phyloP scores from a whole-genome alignment of 2,113 vertebrate genomes.

The Cyprinus carpio region DNA sequence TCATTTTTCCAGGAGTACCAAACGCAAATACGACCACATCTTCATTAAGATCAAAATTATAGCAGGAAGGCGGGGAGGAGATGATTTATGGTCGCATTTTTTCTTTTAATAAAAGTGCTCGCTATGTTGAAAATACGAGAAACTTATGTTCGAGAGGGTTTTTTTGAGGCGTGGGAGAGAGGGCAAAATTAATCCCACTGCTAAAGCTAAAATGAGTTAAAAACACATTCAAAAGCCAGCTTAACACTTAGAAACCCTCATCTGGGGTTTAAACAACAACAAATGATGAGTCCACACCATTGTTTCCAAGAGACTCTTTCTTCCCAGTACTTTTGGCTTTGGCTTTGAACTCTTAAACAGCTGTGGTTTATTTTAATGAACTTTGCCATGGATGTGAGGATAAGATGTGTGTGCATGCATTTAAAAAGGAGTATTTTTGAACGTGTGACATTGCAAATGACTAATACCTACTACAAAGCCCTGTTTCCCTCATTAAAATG shows the following conservation, averaged over 20 bases:
- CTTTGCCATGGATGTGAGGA: slow-evolving; percentile 68
- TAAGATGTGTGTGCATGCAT: slow-evolving; percentile 53
- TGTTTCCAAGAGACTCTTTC: slow-evolving; percentile 80
- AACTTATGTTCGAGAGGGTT: slow-evolving; percentile 55
- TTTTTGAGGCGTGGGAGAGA: slow-evolving; percentile 38
- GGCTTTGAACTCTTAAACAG: slow-evolving; percentile 75
- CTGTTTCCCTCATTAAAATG: slow-evolving; percentile 79
- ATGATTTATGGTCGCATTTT: slow-evolving; percentile 67
- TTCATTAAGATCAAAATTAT: slow-evolving; percentile 87
- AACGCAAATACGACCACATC: slow-evolving; percentile 72
- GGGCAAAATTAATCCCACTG: slow-evolving; percentile 73
- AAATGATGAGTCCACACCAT: slow-evolving; percentile 81
- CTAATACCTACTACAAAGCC: slow-evolving; percentile 78
- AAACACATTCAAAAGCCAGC: slow-evolving; percentile 82
- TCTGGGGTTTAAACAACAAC: slow-evolving; percentile 79
- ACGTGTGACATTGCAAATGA: slow-evolving; percentile 77
- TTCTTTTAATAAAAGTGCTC: slow-evolving; percentile 73
- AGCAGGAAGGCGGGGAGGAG: slow-evolving; percentile 72
- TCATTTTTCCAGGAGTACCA: slow-evolving; percentile 83
- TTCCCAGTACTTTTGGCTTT: slow-evolving; percentile 71
- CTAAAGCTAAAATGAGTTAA: slow-evolving; percentile 80
- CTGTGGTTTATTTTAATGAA: slow-evolving; percentile 82
- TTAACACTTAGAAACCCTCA: slow-evolving; percentile 80
- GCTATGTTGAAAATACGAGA: slow-evolving; percentile 73
- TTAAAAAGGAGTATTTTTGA: slow-evolving; percentile 72